Evolutionary conservation across 2,797 vertebrate species (phyloP), one percentile per base, ranked within the genome.

Genomic region (Poeciliopsis infans): DNA sequence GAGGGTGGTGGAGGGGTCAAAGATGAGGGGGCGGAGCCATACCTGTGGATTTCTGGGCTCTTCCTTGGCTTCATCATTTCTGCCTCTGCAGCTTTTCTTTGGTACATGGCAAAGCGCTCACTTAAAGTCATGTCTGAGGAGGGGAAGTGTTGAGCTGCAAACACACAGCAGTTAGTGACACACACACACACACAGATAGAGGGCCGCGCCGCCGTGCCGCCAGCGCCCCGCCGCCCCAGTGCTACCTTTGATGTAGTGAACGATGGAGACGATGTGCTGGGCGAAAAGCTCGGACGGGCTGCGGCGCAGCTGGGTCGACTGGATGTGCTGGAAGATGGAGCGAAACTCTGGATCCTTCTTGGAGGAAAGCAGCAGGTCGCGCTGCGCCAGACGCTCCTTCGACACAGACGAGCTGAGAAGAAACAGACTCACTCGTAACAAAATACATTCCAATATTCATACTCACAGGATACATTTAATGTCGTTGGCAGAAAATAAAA

Each of bases 31-130:
- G 15, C 2, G 2, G 18, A 1, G 12, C 5, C 55, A 12, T 88
- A 99, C 98, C 98, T 98, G 97, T 99, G 98, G 95, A 99, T 99
- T 95, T 99, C 98, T 92, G 98, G 98, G 92, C 98, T 99, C 95
- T 98, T 99, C 89, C 97, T 97, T 93, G 96, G 96, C 96, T 97
- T 99, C 95, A 96, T 96, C 91, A 97, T 96, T 92, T 99, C 98
- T 90, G 96, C 96, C 91, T 99, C 97, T 86, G 96, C 97, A 86
- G 97, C 96, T 96, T 97, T 98, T 95, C 98, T 99, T 96, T 99
- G 96, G 95, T 99, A 99, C 95, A 98, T 97, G 95, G 98, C 97
- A 96, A 99, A 99, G 51, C 98, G 97, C 86, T 99, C 98, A 66
- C 97, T 98, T 93, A 99, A 93, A 83, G 97, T 97, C 96, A 99